These are phyloP conservation scores for Drosophila lacteicornis DNA, from an alignment of 1,140 invertebrate species.

Conservation along the genomic window DNA sequence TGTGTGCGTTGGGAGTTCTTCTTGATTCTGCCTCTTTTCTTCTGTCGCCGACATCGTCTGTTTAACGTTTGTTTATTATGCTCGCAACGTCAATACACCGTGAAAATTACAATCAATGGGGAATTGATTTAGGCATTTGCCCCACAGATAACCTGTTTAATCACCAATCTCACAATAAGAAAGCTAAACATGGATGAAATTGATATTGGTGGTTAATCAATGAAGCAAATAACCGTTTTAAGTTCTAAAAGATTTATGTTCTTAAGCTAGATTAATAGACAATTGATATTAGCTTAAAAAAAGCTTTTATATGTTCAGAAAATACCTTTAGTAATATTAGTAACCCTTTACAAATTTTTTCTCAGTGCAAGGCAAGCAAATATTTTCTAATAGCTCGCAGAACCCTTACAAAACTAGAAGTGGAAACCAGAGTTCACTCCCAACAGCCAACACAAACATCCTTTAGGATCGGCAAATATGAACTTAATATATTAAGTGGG, in stretches of 20 bases:
- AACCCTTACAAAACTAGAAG: slow-evolving; percentile 35
- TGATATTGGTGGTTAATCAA: neutral
- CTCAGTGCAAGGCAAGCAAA: slow-evolving; percentile 19
- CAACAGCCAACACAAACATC: slow-evolving; percentile 42
- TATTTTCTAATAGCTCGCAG: slow-evolving; percentile 39
- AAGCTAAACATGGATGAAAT: neutral
- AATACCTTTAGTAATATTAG: no score
- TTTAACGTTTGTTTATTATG: slow-evolving; percentile 72
- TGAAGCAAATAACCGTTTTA: neutral
- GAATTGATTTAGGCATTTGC: slow-evolving; percentile 34
- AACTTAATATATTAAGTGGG: slow-evolving; percentile 15
- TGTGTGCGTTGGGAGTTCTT: slow-evolving; percentile 42
- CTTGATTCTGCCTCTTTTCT: slow-evolving; percentile 31
- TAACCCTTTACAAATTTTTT: neutral
- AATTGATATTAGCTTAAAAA: no score
- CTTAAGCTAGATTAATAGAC: no score
- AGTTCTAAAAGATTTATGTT: neutral
- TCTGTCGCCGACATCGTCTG: slow-evolving; percentile 50
- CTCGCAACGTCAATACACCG: slow-evolving; percentile 73
- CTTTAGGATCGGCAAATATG: slow-evolving; percentile 39
- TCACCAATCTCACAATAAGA: neutral
- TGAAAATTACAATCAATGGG: slow-evolving; percentile 54
- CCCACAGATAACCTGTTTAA: slow-evolving; percentile 30
- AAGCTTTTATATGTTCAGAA: no score
- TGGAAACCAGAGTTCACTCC: slow-evolving; percentile 41